phyloP scores from a whole-genome alignment of 2,113 vertebrate species.

The Pteronura brasiliensis region DNA sequence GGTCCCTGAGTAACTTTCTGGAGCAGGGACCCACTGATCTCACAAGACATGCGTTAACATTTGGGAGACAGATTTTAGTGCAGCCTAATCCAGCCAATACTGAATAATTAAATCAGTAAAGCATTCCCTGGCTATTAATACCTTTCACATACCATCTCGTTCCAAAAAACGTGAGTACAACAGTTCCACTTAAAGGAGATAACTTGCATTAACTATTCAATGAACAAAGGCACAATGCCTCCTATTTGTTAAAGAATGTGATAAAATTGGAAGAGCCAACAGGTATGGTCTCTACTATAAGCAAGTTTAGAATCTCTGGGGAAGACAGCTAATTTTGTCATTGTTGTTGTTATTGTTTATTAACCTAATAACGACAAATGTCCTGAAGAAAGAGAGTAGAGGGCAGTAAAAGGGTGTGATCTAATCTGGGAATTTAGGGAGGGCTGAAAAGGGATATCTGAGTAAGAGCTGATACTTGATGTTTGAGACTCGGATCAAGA shows the following conservation, averaged over 20 bases:
- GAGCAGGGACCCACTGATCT: neutral
- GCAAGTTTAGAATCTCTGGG: neutral
- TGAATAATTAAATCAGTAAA: neutral
- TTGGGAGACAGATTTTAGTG: neutral
- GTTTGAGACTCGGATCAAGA: constrained; percentile 18
- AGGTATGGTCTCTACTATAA: neutral
- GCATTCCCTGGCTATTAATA: neutral
- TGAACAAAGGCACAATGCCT: neutral
- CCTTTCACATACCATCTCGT: neutral
- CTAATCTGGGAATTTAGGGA: neutral
- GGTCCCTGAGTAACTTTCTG: neutral
- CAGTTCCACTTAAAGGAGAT: neutral
- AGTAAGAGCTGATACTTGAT: neutral
- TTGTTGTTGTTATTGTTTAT: neutral
- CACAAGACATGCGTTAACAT: neutral
- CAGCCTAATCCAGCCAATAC: neutral
- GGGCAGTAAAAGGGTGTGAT: neutral
- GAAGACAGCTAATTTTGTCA: neutral
- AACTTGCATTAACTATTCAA: neutral
- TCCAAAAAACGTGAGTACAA: neutral
- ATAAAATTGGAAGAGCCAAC: neutral
- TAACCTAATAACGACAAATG: neutral
- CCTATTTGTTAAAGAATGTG: neutral
- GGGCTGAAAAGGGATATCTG: neutral
- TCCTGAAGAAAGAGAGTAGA: neutral